Evolutionary conservation across 2,888 invertebrate genomes (phyloP).

Genomic region (Chrysina gloriosa): DNA sequence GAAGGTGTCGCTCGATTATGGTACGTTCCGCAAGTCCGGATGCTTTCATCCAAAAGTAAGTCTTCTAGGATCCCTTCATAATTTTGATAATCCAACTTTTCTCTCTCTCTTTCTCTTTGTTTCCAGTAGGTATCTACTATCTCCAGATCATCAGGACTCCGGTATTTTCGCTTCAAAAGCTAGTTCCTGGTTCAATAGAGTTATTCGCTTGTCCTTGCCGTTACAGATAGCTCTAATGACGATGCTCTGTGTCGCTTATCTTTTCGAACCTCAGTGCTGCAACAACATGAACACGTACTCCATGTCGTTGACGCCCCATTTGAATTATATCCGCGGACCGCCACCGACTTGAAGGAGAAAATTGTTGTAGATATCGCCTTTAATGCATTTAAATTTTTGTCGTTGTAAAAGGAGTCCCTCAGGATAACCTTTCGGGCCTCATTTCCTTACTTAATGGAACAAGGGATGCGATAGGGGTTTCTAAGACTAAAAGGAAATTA

Average conservation of each 20-base stretch:
- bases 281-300: constrained; percentile 82
- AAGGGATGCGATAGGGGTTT: no score
- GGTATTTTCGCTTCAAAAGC: constrained; percentile 65
- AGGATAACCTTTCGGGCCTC: no score
- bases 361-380: background rate
- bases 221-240: constrained; percentile 81
- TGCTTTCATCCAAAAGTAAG: constrained; percentile 52
- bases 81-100: background rate
- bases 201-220: constrained; percentile 78
- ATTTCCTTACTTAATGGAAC: no score
- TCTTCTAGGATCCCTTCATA: background rate
- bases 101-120: background rate
- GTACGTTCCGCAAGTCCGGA: constrained; percentile 67
- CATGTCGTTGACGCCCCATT: constrained; percentile 81
- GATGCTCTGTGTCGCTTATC: constrained; percentile 78
- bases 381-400: background rate
- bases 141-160: constrained; percentile 61
- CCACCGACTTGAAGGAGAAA: constrained; percentile 76
- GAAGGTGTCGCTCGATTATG: constrained; percentile 75
- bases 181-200: constrained; percentile 74
- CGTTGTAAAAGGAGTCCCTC: no score
- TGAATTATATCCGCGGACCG: constrained; percentile 85
- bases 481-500: no score
- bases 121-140: constrained; percentile 49
- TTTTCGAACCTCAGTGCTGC: constrained; percentile 81